phyloP scores from a whole-genome alignment of 2,888 invertebrate genomes.

The Dynastes grantii region DNA sequence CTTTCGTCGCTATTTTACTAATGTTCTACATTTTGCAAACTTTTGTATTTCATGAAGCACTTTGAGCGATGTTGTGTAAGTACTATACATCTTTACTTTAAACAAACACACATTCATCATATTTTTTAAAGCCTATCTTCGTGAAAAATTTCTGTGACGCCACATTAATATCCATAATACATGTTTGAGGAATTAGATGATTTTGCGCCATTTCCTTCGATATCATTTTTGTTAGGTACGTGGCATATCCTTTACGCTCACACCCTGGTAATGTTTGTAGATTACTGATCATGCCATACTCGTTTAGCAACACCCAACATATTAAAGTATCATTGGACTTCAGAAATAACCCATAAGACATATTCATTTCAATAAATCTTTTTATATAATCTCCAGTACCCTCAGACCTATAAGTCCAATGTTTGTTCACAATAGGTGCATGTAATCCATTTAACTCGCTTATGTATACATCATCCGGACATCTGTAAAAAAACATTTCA shows the following conservation, averaged over 20 bases:
- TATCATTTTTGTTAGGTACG: slow-evolving; percentile 63
- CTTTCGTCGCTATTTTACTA: no score
- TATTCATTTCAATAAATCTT: slow-evolving; percentile 64
- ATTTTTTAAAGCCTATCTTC: slow-evolving; percentile 62
- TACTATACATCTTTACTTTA: no score
- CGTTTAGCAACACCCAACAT: slow-evolving; percentile 66
- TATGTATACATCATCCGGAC: slow-evolving; percentile 65
- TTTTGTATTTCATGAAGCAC: no score
- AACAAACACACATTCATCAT: slow-evolving; percentile 48
- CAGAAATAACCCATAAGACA: slow-evolving; percentile 66
- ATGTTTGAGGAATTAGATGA: slow-evolving; percentile 60
- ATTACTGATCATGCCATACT: slow-evolving; percentile 64
- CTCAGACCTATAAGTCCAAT: slow-evolving; percentile 65
- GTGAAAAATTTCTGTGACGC: slow-evolving; percentile 65
- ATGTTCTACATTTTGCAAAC: no score
- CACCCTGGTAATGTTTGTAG: slow-evolving; percentile 66
- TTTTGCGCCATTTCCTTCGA: slow-evolving; percentile 65
- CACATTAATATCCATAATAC: slow-evolving; percentile 63
- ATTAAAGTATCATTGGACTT: slow-evolving; percentile 64
- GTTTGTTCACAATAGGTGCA: slow-evolving; percentile 61
- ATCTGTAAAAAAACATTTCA: slow-evolving; percentile 57
- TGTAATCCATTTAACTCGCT: slow-evolving; percentile 61
- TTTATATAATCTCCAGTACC: slow-evolving; percentile 63
- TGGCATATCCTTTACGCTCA: slow-evolving; percentile 67
- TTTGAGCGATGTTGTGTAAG: no score